Evolutionary conservation across 2,113 vertebrate species (phyloP), one percentile per base, ranked within the genome.

Genomic region (Prunella himalayana): DNA sequence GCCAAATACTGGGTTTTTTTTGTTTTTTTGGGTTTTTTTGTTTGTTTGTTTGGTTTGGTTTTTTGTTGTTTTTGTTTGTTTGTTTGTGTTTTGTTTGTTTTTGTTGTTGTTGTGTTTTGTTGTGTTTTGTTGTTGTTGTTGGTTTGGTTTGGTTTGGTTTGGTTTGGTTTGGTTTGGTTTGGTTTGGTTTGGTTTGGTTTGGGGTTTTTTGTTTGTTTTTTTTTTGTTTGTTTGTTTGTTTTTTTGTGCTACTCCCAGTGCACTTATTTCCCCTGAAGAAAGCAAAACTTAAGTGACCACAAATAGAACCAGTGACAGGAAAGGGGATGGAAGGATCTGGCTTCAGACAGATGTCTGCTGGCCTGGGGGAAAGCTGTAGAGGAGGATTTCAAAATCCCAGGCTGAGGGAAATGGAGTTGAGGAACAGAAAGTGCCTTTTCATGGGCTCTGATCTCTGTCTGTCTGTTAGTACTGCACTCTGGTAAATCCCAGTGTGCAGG

Each of bases 351-450:
- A 35, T 0, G 0, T 54, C 22, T 49, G 3, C 25, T 49, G 88
- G n/a, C 23, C 9, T 4, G 7, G 15, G n/a, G 13, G 6, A 68
- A 13, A 44, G 56, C 33, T 33, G 10, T 2, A 30, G 50, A 35
- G 47, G 45, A 64, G 20, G 49, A 72, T 83, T 86, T 64, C 56
- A 54, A 28, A 49, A 57, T 49, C 22, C 30, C n/a, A 15, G 24
- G 23, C 9, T 4, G 7, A 21, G 20, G 54, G 68, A 77, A 86
- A 86, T 18, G 18, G 37, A 70, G 63, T 1, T 54, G 54, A 72
- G 59, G 88, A 92, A 54, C 30, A 77, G 79, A 70, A 94, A 90
- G 35, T 35, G 33, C 28, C 20, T 30, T 95, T 76, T 35, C 22
- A 20, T 0, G 0, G 27, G 30, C 42, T 88, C 57, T 61, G 30